Conservation (phyloP, 2,888 invertebrate species). For the Drosophila neotestacea region DNA sequence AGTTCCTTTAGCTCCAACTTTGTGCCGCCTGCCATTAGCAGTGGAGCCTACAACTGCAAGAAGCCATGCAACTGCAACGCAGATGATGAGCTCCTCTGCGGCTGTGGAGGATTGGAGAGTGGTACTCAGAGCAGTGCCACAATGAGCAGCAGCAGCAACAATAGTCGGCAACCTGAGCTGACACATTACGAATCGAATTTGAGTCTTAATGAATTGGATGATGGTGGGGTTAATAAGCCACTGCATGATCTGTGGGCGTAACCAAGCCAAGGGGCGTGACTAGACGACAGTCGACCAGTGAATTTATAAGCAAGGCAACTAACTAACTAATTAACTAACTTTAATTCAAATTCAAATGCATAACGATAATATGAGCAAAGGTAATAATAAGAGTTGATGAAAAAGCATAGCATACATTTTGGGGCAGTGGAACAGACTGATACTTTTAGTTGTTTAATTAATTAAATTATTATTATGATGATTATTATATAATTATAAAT, state of each 20-base stretch:
- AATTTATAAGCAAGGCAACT: constrained; percentile 67
- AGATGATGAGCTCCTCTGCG: constrained; percentile 72
- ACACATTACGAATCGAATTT: constrained; percentile 83
- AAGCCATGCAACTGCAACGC: constrained; percentile 81
- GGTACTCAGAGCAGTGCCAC: constrained; percentile 81
- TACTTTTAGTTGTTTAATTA: constrained; percentile 79
- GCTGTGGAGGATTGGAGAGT: constrained; percentile 72
- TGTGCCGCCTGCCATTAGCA: constrained; percentile 61
- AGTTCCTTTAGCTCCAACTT: constrained; percentile 84
- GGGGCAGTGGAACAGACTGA: constrained; percentile 81
- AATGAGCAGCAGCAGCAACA: constrained; percentile 81
- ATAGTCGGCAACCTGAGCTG: constrained; percentile 75
- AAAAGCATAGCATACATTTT: constrained; percentile 60
- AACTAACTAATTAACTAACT: constrained; percentile 26
- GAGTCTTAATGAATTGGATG: constrained; percentile 79
- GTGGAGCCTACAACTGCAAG: constrained; percentile 80
- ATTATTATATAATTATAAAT: constrained; percentile 19
- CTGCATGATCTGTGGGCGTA: constrained; percentile 83
- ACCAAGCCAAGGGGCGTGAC: constrained; percentile 49
- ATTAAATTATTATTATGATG: constrained; percentile 18
- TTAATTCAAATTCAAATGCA: constrained; percentile 30
- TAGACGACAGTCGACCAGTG: constrained; percentile 70
- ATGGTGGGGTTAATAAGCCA: constrained; percentile 61
- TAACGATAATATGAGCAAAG: constrained; percentile 10
- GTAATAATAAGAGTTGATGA: constrained; percentile 10